A percentile compares a stretch with the other conserved stretches of the same genome.
These are phyloP conservation scores for Dasypolia templi DNA, from an alignment of 2,888 invertebrate species.

Conservation along the genomic window DNA sequence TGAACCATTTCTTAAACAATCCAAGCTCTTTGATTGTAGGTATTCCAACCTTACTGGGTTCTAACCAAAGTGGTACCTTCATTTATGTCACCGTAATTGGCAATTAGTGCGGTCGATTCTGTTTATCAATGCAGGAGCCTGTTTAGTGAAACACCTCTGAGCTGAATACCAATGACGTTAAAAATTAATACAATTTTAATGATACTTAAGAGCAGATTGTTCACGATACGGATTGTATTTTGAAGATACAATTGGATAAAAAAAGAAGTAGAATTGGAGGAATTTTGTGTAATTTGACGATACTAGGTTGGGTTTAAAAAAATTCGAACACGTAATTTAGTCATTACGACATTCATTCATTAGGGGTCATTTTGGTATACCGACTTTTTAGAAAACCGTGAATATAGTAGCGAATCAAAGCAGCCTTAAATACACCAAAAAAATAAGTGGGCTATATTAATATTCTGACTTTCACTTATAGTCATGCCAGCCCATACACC, in stretches of 20 bases:
- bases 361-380: too few species aligned
- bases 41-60: constrained; percentile 39
- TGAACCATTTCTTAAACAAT: constrained; percentile 55
- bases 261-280: neutral
- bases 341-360: too few species aligned
- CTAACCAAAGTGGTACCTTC: constrained; percentile 68
- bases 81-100: constrained; percentile 74
- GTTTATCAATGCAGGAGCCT: constrained; percentile 63
- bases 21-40: constrained; percentile 35
- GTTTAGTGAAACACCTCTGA: constrained; percentile 44
- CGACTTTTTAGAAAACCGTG: neutral
- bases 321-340: constrained; percentile 13
- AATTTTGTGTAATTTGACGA: constrained; percentile 32
- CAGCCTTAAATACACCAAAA: constrained; percentile 5
- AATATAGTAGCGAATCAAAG: constrained; percentile 6
- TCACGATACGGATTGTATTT: constrained; percentile 7
- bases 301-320: neutral
- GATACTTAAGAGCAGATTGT: constrained; percentile 38
- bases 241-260: neutral
- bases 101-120: constrained; percentile 74
- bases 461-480: constrained; percentile 47
- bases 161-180: constrained; percentile 58
- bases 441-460: constrained; percentile 22
- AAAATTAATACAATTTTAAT: constrained; percentile 49
- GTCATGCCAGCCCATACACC: constrained; percentile 20